Evolutionary conservation across 2,113 vertebrate species (phyloP), one percentile per base, ranked within the genome.

Genomic region (Cottus gobio): DNA sequence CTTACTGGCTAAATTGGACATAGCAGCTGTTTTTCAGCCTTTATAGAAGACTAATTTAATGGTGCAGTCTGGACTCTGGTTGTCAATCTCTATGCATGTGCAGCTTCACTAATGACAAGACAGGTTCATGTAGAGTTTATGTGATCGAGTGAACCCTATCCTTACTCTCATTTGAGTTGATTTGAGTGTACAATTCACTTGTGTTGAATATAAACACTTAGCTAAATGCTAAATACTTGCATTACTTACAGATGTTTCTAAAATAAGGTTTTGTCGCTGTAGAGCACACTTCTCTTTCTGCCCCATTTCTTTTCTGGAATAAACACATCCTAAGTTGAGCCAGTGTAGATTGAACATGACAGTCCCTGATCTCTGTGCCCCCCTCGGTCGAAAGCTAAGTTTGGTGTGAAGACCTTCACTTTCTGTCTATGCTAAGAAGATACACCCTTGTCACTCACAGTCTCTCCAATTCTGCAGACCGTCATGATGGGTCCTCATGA

Each of bases 321-420:
- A 70, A 80, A 66, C 54, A 61, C 26, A 60, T 71, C 80, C 78
- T 77, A n/a, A 39, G 16, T 52, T 20, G 60, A 84, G 75, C 11
- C 44, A 75, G 60, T 80, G 58, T 42, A 89, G 81, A 92, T 88
- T 63, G 77, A 86, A 82, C 63, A 81, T 83, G 85, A 90, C 90
- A 84, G 75, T 37, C 54, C 67, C 34, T 80, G 81, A 80, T 76
- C 83, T 90, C 71, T 24, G 28, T 50, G 72, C 36, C 24, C 70
- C 57, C 39, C 13, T 52, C 12, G 72, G 83, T 87, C 69, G 4
- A 83, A 79, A 81, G 80, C 80, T 72, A 83, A 75, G 71, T 87
- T 84, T 71, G 80, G 62, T 86, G 80, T 89, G 77, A 86, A 85
- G 84, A 91, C 89, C 87, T 88, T 83, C 13, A 37, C 67, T 80